Base-by-base conservation (phyloP, 2,113 vertebrate species). In the Macaca mulatta region DNA sequence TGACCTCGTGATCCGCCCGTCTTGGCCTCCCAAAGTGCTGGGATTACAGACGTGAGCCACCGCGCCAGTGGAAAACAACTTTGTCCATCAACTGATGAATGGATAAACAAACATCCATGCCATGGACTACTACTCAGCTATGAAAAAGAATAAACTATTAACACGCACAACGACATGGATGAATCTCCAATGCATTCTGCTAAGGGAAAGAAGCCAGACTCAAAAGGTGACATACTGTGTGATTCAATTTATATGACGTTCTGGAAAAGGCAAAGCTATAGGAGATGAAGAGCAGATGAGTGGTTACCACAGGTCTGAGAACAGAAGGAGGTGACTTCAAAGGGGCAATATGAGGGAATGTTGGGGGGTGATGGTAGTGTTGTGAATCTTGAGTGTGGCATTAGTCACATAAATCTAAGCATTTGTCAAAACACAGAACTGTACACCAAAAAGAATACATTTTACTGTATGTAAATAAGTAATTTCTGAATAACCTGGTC, bases 131-230 rank as follows among this genome's bases (percentile, higher is more conserved):
- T 45, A 69, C 11, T 81, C 12, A 70, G 55, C 27, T n/a, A 69
- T 69, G 17, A 88, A 85, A 78, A 70, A 50, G 18, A 93, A 93
- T 55, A 64, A 78, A 67, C 20, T 35, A 78, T 2, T 38, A 45
- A 64, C 25, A 72, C 7, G n/a, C 55, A 69, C 45, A 77, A 84
- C 1, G 8, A 45, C n/a, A 84, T 10, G 82, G 40, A 55, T 70
- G 55, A 81, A 64, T 72, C 35, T 72, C 64, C 81, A 88, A 74
- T 32, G 57, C 17, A 90, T 74, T 78, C 85, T 20, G n/a, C 48
- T 64, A 70, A 64, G 59, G 67, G 61, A 93, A 96, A 87, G 48
- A 96, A 87, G 48, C 35, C 48, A 96, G 72, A 91, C 70, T 91
- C 40, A 84, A 95, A 61, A 86, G 43, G n/a, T 48, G 83, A 61